Percentiles rank a stretch among this genome's conserved stretches.
These are phyloP conservation scores for Ostrea denselamellosa DNA, from an alignment of 1,140 invertebrate species.

Conservation along the genomic window DNA sequence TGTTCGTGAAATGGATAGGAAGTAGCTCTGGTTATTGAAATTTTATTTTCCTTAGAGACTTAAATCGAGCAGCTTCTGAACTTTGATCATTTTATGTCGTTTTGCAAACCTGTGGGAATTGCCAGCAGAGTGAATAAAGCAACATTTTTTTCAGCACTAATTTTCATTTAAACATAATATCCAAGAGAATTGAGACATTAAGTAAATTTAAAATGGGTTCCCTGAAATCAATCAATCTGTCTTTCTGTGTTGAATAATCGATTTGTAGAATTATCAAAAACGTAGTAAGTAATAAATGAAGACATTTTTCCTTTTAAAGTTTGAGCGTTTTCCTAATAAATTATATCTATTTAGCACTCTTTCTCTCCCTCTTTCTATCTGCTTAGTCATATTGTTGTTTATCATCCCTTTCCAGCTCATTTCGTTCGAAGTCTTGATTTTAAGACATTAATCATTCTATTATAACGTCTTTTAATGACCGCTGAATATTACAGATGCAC, in stretches of 20 bases:
- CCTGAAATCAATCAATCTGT: too few relatives aligned
- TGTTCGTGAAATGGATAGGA: not conserved
- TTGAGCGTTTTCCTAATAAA: not conserved
- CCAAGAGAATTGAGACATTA: not conserved
- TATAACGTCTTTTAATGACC: not conserved
- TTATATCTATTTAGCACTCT: not conserved
- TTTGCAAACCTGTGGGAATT: not conserved
- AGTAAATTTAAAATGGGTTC: too few relatives aligned
- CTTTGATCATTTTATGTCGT: constrained; percentile 7
- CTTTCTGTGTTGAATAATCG: too few relatives aligned
- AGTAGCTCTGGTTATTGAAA: not conserved
- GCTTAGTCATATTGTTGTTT: not conserved
- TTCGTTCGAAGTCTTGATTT: not conserved
- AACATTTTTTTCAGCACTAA: not conserved
- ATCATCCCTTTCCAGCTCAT: not conserved
- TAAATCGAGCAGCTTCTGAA: not conserved
- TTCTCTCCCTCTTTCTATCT: not conserved
- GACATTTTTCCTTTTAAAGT: too few relatives aligned
- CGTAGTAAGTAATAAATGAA: too few relatives aligned
- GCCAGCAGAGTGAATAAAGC: not conserved
- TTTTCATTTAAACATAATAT: constrained; percentile 14
- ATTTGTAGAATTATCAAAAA: too few relatives aligned
- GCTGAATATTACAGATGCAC: not conserved
- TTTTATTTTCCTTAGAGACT: not conserved
- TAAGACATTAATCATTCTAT: not conserved